Evolutionary conservation across 1,140 invertebrate species (phyloP).

Genomic region (Ephestia elutella): DNA sequence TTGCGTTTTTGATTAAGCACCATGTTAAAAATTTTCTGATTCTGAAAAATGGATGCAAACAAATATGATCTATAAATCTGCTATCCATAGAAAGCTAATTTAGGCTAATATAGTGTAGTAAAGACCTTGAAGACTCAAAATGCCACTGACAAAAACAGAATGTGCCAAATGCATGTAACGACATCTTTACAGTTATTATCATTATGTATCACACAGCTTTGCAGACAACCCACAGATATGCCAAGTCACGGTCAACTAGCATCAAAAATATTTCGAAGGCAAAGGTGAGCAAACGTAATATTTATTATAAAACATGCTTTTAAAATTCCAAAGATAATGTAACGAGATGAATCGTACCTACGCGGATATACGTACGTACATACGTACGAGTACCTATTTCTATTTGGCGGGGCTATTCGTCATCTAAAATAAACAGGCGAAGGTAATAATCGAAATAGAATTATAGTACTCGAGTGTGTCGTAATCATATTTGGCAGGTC

Average conservation of each 20-base stretch:
- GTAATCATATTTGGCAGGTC: slow-evolving; percentile 64
- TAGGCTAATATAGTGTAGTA: neutral
- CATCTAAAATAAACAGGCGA: slow-evolving; percentile 59
- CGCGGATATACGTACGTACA: slow-evolving; percentile 24
- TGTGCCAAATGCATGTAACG: neutral
- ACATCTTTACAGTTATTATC: neutral
- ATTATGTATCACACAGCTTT: neutral
- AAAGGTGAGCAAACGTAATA: slow-evolving; percentile 12
- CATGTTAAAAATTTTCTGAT: too few relatives aligned
- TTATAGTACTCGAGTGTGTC: slow-evolving; percentile 63
- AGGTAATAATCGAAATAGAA: slow-evolving; percentile 73
- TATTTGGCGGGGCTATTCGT: neutral
- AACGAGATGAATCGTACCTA: slow-evolving; percentile 45
- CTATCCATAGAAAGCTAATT: too few relatives aligned
- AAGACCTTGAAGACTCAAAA: neutral
- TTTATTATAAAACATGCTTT: slow-evolving; percentile 53
- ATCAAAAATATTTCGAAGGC: neutral
- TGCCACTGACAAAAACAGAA: neutral
- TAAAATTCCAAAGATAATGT: slow-evolving; percentile 71
- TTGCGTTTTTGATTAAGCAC: too few relatives aligned
- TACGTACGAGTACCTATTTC: neutral
- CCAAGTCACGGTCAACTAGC: neutral
- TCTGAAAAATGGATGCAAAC: too few relatives aligned
- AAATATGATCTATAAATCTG: too few relatives aligned
- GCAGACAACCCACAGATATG: neutral